Conservation (phyloP, 2,113 vertebrate species). For the Campylomormyrus numenius region DNA sequence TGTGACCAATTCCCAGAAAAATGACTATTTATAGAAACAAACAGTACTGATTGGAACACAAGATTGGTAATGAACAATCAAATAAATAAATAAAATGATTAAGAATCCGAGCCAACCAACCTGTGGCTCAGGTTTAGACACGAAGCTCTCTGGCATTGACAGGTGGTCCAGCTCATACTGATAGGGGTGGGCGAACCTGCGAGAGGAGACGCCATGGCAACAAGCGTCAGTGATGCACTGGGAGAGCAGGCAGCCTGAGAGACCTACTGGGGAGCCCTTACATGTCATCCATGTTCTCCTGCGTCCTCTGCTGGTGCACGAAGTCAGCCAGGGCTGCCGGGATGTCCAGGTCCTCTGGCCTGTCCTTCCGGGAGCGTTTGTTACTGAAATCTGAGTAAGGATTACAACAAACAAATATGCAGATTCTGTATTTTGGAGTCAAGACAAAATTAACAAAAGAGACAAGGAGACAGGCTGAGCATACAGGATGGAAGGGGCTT, state of each 20-base stretch:
- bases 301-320: slow-evolving; percentile 85
- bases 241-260: neutral
- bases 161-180: slow-evolving; percentile 86
- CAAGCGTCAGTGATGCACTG: neutral
- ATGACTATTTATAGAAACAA: neutral
- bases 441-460: neutral
- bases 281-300: slow-evolving; percentile 85
- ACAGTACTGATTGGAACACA: neutral
- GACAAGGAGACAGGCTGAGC: slow-evolving; percentile 2
- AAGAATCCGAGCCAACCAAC: slow-evolving; percentile 43
- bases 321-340: slow-evolving; percentile 88
- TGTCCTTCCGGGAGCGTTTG: slow-evolving; percentile 69
- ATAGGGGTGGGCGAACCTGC: slow-evolving; percentile 91
- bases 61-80: neutral
- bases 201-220: slow-evolving; percentile 10
- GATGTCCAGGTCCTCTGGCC: slow-evolving; percentile 82
- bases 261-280: slow-evolving; percentile 47
- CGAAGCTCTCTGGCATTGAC: slow-evolving; percentile 59
- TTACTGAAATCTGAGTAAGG: slow-evolving; percentile 65
- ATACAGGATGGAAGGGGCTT: slow-evolving; percentile 84
- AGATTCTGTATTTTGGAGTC: neutral
- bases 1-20: neutral
- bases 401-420: neutral
- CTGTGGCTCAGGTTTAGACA: slow-evolving; percentile 75
- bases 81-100: neutral